phyloP scores from a whole-genome alignment of 1,140 invertebrate species.

The Drosophila mayri region DNA sequence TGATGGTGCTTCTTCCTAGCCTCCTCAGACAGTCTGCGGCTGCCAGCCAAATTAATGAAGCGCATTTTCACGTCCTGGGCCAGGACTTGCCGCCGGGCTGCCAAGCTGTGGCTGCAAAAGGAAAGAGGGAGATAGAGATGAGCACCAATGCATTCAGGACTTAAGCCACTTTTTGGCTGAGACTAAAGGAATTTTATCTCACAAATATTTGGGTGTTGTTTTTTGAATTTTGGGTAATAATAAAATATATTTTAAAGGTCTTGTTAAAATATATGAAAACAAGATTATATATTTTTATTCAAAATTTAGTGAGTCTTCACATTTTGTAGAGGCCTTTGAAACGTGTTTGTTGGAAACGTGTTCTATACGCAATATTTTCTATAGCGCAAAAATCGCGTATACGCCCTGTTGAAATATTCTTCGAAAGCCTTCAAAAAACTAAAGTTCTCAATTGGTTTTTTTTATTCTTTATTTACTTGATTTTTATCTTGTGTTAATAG shows the following conservation, averaged over 20 bases:
- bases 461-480: too few relatives aligned
- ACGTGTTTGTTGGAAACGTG: too few relatives aligned
- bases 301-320: background rate
- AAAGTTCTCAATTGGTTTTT: too few relatives aligned
- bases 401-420: background rate
- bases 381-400: background rate
- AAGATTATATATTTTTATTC: background rate
- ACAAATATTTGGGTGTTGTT: background rate
- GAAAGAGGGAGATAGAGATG: slow-evolving; percentile 3
- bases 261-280: too few relatives aligned
- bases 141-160: slow-evolving; percentile 21
- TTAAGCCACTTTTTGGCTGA: background rate
- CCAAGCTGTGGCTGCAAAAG: slow-evolving; percentile 17
- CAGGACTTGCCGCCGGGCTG: slow-evolving; percentile 37
- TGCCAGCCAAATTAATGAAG: slow-evolving; percentile 61
- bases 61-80: slow-evolving; percentile 57
- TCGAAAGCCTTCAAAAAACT: background rate
- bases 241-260: background rate
- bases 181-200: background rate
- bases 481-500: background rate
- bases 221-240: background rate
- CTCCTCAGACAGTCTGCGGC: slow-evolving; percentile 50
- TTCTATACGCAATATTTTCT: background rate
- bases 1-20: slow-evolving; percentile 6
- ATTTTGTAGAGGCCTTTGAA: background rate